Percentiles rank a stretch among this genome's conserved stretches.
Conservation (phyloP, 2,888 invertebrate species). For the Cantharis nigra region DNA sequence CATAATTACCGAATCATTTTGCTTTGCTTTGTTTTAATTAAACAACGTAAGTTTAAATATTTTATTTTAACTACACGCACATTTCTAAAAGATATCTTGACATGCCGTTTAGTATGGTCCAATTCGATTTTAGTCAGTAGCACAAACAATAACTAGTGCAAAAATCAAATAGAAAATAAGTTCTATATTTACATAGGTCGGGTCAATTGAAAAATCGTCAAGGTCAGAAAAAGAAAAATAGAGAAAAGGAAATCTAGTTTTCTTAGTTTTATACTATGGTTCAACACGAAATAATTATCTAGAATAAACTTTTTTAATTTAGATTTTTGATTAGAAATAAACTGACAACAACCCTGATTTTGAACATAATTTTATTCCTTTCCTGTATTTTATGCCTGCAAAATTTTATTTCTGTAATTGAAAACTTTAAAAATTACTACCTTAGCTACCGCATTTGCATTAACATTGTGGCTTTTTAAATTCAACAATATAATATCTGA, state of each 20-base stretch:
- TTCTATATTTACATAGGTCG: no score
- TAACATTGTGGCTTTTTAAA: neutral
- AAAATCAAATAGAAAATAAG: no score
- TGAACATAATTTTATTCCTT: neutral
- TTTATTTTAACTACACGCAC: no score
- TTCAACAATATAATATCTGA: neutral
- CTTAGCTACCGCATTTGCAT: neutral
- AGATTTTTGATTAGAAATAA: neutral
- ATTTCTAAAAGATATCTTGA: no score
- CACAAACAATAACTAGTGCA: no score
- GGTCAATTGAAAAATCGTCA: no score
- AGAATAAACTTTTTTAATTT: neutral
- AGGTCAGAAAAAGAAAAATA: no score
- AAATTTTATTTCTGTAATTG: neutral
- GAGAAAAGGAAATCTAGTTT: neutral
- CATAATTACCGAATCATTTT: no score
- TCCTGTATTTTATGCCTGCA: neutral
- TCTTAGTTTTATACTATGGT: neutral
- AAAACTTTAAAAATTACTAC: neutral
- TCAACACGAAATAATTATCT: neutral
- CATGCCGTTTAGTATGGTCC: no score
- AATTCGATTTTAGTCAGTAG: no score
- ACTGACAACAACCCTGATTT: neutral
- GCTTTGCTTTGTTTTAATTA: no score
- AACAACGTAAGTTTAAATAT: no score